Evolutionary conservation across 2,888 invertebrate species (phyloP).

Genomic region (Epinotia ramella): DNA sequence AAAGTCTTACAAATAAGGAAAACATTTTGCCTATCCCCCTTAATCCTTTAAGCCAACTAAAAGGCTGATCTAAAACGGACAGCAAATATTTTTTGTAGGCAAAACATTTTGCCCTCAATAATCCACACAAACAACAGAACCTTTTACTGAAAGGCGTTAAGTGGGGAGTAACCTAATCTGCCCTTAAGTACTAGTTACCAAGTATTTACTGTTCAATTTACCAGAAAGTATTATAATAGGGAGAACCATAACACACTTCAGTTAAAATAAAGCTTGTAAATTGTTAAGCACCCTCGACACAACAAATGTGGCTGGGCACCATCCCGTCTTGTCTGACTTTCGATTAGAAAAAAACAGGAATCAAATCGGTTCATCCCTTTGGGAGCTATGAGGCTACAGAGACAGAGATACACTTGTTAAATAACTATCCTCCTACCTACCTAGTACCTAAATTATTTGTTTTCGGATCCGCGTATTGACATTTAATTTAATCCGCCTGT

Average conservation of each 20-base stretch:
- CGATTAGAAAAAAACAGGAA: no score
- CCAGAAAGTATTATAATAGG: not conserved
- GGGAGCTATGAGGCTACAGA: no score
- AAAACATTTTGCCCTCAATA: not conserved
- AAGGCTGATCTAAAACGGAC: not conserved
- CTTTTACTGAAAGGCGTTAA: constrained; percentile 1
- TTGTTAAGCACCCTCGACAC: no score
- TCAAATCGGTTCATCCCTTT: no score
- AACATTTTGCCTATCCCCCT: not conserved
- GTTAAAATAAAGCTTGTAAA: not conserved
- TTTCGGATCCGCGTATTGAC: no score
- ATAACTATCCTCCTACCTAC: no score
- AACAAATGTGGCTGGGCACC: no score
- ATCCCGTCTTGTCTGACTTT: no score
- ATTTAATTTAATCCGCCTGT: no score
- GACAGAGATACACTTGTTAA: no score
- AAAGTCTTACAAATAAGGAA: not conserved
- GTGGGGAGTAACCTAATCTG: constrained; percentile 1
- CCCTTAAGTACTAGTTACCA: not conserved
- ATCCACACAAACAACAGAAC: constrained; percentile 3
- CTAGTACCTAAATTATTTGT: no score
- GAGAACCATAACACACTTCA: not conserved
- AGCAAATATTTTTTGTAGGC: constrained; percentile 3
- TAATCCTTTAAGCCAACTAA: not conserved
- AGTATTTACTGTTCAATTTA: constrained; percentile 1